phyloP scores from a whole-genome alignment of 2,113 vertebrate species.

The Oenanthe melanoleuca region DNA sequence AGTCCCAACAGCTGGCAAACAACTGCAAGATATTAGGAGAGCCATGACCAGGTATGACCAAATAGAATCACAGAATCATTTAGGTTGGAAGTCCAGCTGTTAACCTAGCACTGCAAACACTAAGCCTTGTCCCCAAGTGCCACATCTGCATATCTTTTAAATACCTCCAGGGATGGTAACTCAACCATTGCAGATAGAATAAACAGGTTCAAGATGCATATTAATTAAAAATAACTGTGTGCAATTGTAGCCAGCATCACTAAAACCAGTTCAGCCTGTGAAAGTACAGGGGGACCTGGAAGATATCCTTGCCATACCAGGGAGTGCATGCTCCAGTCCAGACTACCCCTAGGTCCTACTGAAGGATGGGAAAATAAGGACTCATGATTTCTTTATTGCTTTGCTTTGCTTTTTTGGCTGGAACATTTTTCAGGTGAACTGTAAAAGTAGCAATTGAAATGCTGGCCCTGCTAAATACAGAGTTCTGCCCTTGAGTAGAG shows the following conservation, averaged over 20 bases:
- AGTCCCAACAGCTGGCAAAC: not conserved
- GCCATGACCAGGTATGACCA: not conserved
- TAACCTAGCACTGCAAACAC: not conserved
- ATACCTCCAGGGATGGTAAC: not conserved
- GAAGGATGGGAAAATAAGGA: not conserved
- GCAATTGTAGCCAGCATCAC: not conserved
- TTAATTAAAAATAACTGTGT: not conserved
- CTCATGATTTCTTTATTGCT: not conserved
- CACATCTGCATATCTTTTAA: not conserved
- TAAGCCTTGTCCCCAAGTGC: not conserved
- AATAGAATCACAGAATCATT: not conserved
- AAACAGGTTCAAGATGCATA: not conserved
- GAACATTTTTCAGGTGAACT: not conserved
- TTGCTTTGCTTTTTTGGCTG: not conserved
- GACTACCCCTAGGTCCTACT: not conserved
- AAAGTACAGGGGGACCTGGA: not conserved
- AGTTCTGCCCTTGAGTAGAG: conserved; percentile 18
- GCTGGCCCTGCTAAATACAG: not conserved
- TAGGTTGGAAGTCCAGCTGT: not conserved
- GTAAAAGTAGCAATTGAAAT: not conserved
- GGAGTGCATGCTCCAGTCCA: not conserved
- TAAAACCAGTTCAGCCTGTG: not conserved
- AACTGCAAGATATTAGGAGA: not conserved
- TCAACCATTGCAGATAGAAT: not conserved
- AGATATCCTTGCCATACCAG: not conserved